These are phyloP conservation scores for rabbit (Oryctolagus cuniculus) DNA, from an alignment of 2,113 vertebrate species.

Conservation along the genomic window DNA sequence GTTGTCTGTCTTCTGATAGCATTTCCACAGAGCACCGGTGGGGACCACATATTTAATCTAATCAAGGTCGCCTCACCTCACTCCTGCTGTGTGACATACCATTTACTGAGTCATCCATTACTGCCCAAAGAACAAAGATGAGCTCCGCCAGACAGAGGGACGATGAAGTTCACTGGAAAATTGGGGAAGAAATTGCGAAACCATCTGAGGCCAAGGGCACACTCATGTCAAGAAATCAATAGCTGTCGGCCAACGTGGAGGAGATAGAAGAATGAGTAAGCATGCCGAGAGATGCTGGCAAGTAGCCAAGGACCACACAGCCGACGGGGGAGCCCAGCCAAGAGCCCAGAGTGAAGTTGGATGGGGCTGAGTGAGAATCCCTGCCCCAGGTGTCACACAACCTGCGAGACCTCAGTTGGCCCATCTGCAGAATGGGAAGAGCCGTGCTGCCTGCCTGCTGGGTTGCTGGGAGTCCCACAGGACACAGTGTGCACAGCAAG, in stretches of 20 bases:
- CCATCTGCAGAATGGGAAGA: background rate
- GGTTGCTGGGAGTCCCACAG: background rate
- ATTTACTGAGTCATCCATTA: constrained; percentile 73
- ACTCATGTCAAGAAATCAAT: constrained; percentile 66
- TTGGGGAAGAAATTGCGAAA: constrained; percentile 73
- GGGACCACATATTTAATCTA: constrained; percentile 68
- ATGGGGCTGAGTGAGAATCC: background rate
- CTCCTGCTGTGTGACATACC: constrained; percentile 61
- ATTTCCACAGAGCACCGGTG: background rate
- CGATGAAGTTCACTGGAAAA: constrained; percentile 78
- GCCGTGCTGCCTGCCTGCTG: background rate
- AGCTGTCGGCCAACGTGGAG: constrained; percentile 53
- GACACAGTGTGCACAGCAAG: accelerated
- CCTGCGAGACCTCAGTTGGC: background rate
- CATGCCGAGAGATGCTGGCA: background rate
- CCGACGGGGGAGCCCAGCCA: background rate
- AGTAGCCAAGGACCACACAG: background rate
- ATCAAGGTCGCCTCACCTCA: constrained; percentile 73
- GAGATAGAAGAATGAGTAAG: constrained; percentile 37
- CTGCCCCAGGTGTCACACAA: background rate
- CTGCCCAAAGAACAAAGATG: constrained; percentile 74
- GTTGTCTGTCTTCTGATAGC: background rate
- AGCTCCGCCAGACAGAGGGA: constrained; percentile 70
- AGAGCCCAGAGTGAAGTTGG: background rate
- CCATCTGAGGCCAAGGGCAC: constrained; percentile 64